Evolutionary conservation across 2,888 invertebrate genomes (phyloP).

Genomic region (Oegoconia quadripuncta): DNA sequence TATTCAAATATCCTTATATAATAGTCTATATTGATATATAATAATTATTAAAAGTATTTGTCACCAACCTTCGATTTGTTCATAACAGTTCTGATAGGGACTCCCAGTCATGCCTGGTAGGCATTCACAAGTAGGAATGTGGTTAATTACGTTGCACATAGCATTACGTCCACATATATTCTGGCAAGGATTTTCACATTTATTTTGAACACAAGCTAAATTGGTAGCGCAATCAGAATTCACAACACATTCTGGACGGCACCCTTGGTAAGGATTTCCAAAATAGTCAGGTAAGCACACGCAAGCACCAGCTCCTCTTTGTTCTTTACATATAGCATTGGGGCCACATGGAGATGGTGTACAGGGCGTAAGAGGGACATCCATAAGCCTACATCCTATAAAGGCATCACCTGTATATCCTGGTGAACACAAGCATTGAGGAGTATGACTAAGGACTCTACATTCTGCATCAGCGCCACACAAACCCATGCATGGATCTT

Average conservation of each 20-base stretch:
- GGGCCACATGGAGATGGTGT: slow-evolving; percentile 86
- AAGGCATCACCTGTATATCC: slow-evolving; percentile 83
- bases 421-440: slow-evolving; percentile 84
- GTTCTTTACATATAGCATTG: slow-evolving; percentile 85
- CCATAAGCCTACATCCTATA: slow-evolving; percentile 68
- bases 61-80: slow-evolving; percentile 52
- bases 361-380: slow-evolving; percentile 79
- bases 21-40: no score
- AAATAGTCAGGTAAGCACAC: slow-evolving; percentile 83
- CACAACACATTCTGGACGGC: slow-evolving; percentile 86
- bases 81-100: slow-evolving; percentile 77
- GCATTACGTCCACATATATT: slow-evolving; percentile 87
- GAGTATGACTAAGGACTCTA: slow-evolving; percentile 85
- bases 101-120: slow-evolving; percentile 80
- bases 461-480: slow-evolving; percentile 87
- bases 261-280: slow-evolving; percentile 89
- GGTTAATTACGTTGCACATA: slow-evolving; percentile 84
- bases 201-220: slow-evolving; percentile 85
- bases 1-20: no score
- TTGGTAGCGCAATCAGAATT: slow-evolving; percentile 86
- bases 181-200: slow-evolving; percentile 87
- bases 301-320: slow-evolving; percentile 83
- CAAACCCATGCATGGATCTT: slow-evolving; percentile 85
- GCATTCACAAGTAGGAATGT: slow-evolving; percentile 85
- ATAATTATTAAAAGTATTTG: background rate